Percentiles rank a stretch among this genome's conserved stretches.
These are phyloP conservation scores for Gonatopus flavifemur DNA, from an alignment of 1,140 invertebrate species.

Conservation along the genomic window DNA sequence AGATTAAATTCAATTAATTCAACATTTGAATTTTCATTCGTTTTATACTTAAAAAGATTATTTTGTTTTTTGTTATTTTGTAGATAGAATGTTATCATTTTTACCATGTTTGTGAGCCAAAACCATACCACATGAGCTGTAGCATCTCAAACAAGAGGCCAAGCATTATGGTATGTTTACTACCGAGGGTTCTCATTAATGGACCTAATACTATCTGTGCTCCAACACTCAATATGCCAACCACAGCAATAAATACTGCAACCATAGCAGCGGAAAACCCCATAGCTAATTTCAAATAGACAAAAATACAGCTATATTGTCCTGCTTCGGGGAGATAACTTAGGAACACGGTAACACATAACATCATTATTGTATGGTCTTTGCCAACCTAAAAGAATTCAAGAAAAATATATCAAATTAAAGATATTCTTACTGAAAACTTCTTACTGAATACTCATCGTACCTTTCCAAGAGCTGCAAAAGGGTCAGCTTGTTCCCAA, in stretches of 20 bases:
- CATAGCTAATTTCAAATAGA: conserved; percentile 98
- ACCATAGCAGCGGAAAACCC: conserved; percentile 94
- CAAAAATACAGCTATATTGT: conserved; percentile 99
- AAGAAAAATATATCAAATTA: background rate
- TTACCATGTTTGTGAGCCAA: conserved; percentile 82
- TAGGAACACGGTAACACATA: conserved; percentile 96
- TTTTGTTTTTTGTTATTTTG: background rate
- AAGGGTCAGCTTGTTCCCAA: conserved; percentile 98
- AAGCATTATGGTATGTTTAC: conserved; percentile 96
- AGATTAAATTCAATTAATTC: background rate
- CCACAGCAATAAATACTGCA: conserved; percentile 95
- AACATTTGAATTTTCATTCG: background rate
- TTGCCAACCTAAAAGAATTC: conserved; percentile 75
- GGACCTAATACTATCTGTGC: conserved; percentile 90
- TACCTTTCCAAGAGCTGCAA: conserved; percentile 70
- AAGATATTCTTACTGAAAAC: background rate
- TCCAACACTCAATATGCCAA: conserved; percentile 94
- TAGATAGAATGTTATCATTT: background rate
- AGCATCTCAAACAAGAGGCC: conserved; percentile 95
- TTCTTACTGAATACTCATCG: conserved; percentile 7
- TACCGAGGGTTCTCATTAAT: conserved; percentile 88
- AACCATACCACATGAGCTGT: conserved; percentile 96
- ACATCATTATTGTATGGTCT: conserved; percentile 93
- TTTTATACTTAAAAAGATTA: background rate
- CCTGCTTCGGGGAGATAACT: conserved; percentile 98